Base-by-base conservation (phyloP, 2,113 vertebrate genomes). In the Morone saxatilis region DNA sequence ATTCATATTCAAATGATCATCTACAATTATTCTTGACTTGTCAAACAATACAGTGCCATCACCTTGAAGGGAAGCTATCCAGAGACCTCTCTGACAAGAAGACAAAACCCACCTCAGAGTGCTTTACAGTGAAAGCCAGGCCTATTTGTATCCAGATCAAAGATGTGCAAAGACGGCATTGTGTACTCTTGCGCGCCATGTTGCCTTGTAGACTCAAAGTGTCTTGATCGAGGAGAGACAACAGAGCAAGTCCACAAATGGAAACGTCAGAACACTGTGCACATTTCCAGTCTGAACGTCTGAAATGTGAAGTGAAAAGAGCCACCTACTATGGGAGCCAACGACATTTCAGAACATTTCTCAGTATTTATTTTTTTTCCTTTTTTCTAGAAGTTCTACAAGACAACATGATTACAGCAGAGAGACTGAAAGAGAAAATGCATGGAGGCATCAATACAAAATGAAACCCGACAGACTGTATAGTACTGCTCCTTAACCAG, bases 401-500 rank as follows among this genome's bases (percentile, higher is more conserved):
- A 83, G 80, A 80, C 78, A 70, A 71, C 41, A 77, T 85, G 89
- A 92, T 91, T 83, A 86, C 84, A 91, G 78, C 25, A 0, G 41
- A 41, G 73, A 60, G 69, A 54, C 75, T 61, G 67, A 53, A 41
- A 71, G 67, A 85, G 31, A 67, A 77, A 85, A 77, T 36, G 25
- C 74, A 71, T 5, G 13, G 79, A 76, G 87, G 76, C 89, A 78
- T 65, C 36, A 60, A 66, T 56, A 83, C 6, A 10, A 85, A 88
- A 91, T 89, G 87, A 92, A 91, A 91, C 63, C 83, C 31, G 59
- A 81, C 84, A 84, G 83, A 83, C 51, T 40, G 54, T 73, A 45
- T 31, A 63, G 76, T 79, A 72, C 78, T 84, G 84, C 86, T 86
- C 88, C 81, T 88, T 89, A 89, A 83, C 78, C 76, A 43, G 78